Percentiles rank a stretch among this genome's conserved stretches.
phyloP scores from a whole-genome alignment of 2,113 vertebrate species.

The Emydocephalus ijimae region DNA sequence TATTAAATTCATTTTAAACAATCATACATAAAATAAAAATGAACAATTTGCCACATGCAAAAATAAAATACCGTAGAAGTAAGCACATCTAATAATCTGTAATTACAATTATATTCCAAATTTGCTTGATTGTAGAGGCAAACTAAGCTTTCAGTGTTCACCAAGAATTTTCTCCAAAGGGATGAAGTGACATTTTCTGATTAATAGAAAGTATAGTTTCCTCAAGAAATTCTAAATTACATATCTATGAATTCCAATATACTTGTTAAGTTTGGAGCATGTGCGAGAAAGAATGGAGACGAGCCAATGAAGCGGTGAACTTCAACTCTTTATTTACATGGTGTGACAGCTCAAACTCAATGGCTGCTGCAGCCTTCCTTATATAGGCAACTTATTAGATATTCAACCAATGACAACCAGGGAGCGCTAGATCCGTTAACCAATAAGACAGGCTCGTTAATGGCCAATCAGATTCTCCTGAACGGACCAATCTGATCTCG shows the following conservation, averaged over 20 bases:
- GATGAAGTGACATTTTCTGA: not conserved
- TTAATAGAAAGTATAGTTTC: not conserved
- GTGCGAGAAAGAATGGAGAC: no score
- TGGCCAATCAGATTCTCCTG: no score
- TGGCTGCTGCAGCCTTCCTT: no score
- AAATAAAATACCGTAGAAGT: not conserved
- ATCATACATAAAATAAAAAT: not conserved
- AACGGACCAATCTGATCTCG: no score
- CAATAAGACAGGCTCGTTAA: no score
- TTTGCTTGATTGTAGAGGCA: not conserved
- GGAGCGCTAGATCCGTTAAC: no score
- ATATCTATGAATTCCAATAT: not conserved
- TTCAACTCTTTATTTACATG: no score
- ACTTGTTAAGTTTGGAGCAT: no score
- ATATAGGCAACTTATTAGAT: no score
- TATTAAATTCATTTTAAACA: not conserved
- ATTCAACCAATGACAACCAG: no score
- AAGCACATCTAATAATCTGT: not conserved
- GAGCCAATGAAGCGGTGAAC: no score
- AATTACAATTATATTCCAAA: not conserved
- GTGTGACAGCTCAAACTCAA: no score
- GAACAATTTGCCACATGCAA: not conserved
- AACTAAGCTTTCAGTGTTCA: not conserved
- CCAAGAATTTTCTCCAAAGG: not conserved
- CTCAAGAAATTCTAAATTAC: not conserved